Evolutionary conservation across 2,888 invertebrate genomes (phyloP), one percentile per base, ranked within the genome.

Genomic region (Andrena hattorfiana): DNA sequence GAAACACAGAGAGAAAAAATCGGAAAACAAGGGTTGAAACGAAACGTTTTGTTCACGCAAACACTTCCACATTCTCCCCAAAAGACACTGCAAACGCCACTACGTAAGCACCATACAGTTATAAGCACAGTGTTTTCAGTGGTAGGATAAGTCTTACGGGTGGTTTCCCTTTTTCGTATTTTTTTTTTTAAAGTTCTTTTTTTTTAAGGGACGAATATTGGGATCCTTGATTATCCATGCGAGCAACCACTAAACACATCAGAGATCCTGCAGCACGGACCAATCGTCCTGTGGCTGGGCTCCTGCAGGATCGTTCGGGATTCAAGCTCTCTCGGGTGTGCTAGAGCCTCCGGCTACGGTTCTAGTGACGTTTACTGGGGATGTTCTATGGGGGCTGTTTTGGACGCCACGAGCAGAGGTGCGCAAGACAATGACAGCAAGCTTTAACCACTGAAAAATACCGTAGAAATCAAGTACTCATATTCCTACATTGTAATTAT

Each of bases 241-340:
- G 88, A 90, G 89, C 88, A 89, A 86, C 87, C 89, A 86, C 86
- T 89, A 89, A 88, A 84, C 81, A 88, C 77, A 87, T 89, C 83
- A 84, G 84, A 83, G 86, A 89, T 91, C 90, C 91, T 90, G 91
- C 91, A 92, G 87, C 86, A 85, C 83, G 87, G 86, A 87, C 90
- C 93, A 92, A 92, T 91, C 89, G 91, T 93, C 91, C 82, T 87
- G 89, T 90, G 88, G 90, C 88, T 92, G 92, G 91, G 85, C 84
- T 89, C 72, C 88, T 89, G 89, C 91, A 89, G 89, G 90, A 89
- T 89, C 91, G 87, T 91, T 89, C 90, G 88, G 88, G 88, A 84
- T 87, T 86, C 75, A 85, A 86, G 87, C 86, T 87, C 83, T 86
- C 81, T 81, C 73, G 81, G 84, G 83, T 83, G 78, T 88, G 87